These are phyloP conservation scores for Microcebus griseorufus DNA, from an alignment of 2,113 vertebrate species.

Conservation along the genomic window DNA sequence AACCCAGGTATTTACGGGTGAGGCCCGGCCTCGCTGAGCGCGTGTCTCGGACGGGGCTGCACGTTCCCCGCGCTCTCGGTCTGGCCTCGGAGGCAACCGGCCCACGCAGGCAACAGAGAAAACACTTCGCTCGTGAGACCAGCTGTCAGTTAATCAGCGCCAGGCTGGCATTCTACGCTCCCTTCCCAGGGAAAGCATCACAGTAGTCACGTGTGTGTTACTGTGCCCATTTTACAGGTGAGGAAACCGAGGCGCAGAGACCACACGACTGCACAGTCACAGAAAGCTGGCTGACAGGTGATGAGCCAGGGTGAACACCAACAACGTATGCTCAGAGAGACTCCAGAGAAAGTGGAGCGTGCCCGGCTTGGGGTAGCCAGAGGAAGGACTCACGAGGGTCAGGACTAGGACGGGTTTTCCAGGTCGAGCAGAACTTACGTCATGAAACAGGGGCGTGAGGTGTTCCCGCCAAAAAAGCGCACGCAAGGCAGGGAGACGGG, in stretches of 20 bases:
- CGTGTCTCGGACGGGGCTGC: no score
- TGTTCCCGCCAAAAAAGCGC: background rate
- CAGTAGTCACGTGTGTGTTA: background rate
- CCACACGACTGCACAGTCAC: background rate
- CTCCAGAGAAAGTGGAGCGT: background rate
- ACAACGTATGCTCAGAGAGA: background rate
- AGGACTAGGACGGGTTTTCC: background rate
- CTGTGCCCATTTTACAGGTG: background rate
- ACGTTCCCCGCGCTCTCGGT: no score
- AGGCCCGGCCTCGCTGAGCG: background rate
- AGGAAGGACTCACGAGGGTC: background rate
- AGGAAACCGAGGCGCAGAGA: background rate
- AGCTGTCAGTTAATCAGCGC: background rate
- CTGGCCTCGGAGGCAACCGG: background rate
- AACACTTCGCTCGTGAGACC: background rate
- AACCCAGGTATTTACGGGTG: no score
- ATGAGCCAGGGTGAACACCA: background rate
- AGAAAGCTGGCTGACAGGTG: background rate
- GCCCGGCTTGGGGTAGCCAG: no score
- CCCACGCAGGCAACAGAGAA: background rate
- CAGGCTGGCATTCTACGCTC: no score
- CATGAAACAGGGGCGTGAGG: background rate
- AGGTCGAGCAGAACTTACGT: background rate
- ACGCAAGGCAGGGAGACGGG: no score
- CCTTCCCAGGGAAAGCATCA: background rate